phyloP scores from a whole-genome alignment of 2,888 invertebrate genomes.

The Silvanus unidentatus region DNA sequence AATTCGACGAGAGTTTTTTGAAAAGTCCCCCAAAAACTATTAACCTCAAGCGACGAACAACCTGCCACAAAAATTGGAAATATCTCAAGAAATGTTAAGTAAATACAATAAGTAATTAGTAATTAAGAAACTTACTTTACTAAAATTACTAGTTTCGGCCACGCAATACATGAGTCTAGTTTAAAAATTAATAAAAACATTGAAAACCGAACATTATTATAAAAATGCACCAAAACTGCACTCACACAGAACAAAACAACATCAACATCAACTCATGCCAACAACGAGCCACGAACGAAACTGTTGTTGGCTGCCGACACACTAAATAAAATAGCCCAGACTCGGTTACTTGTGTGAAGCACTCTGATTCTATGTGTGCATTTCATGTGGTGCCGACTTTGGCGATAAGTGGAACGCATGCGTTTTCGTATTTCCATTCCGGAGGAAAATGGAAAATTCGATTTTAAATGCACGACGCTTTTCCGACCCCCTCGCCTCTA shows the following conservation, averaged over 20 bases:
- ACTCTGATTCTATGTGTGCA: too few species aligned
- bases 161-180: slow-evolving; percentile 27
- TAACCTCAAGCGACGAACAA: slow-evolving; percentile 9
- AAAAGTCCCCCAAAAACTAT: too few species aligned
- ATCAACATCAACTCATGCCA: slow-evolving; percentile 12
- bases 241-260: slow-evolving; percentile 2
- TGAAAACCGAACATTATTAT: slow-evolving; percentile 20
- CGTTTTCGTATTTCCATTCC: slow-evolving; percentile 18
- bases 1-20: too few species aligned
- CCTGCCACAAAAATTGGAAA: slow-evolving; percentile 20
- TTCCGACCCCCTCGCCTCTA: too few species aligned
- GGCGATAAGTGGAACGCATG: slow-evolving; percentile 16
- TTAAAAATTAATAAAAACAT: slow-evolving; percentile 19
- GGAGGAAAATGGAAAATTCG: too few species aligned
- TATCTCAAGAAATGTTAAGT: slow-evolving; percentile 1
- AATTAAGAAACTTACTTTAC: slow-evolving; percentile 22
- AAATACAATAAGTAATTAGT: slow-evolving; percentile 4
- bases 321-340: slow-evolving; percentile 13
- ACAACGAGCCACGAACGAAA: slow-evolving; percentile 6
- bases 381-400: slow-evolving; percentile 4
- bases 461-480: too few species aligned
- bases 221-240: slow-evolving; percentile 12
- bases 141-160: slow-evolving; percentile 28
- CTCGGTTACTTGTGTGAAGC: slow-evolving; percentile 6
- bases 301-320: background rate